A percentile compares a stretch with the other conserved stretches of the same genome.
Conservation (phyloP, 2,888 invertebrate species). For the Tetranychus piercei region DNA sequence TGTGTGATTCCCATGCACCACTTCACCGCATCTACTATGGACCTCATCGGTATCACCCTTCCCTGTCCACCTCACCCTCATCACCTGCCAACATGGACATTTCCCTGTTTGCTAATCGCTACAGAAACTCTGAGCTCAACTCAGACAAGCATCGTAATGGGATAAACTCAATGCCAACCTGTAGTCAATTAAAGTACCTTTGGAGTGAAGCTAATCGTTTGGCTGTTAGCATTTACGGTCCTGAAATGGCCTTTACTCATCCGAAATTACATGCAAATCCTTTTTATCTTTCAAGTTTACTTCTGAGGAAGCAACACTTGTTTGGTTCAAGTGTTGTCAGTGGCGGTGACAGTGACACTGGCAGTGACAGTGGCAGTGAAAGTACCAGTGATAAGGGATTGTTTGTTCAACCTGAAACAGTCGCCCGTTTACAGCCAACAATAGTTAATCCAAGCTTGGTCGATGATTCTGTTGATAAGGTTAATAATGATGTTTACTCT, state of each 20-base stretch:
- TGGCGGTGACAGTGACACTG: background rate
- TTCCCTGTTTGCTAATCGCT: background rate
- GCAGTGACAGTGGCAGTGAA: background rate
- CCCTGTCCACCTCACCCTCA: background rate
- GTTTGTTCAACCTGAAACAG: background rate
- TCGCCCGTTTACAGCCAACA: background rate
- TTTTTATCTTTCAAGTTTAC: background rate
- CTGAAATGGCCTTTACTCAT: background rate
- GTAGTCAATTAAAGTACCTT: background rate
- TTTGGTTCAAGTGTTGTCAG: background rate
- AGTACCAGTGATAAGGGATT: background rate
- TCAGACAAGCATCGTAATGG: background rate
- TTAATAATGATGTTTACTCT: background rate
- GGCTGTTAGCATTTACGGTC: background rate
- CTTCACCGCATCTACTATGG: background rate
- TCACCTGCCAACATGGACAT: background rate
- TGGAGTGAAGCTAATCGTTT: background rate
- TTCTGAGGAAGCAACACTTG: background rate
- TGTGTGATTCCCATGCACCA: background rate
- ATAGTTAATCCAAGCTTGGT: background rate
- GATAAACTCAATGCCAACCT: background rate
- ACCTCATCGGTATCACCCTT: background rate
- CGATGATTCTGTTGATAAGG: background rate
- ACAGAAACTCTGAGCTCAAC: background rate
- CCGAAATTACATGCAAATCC: background rate